These are phyloP conservation scores for Scortum barcoo DNA, from an alignment of 2,113 vertebrate genomes.

Conservation along the genomic window DNA sequence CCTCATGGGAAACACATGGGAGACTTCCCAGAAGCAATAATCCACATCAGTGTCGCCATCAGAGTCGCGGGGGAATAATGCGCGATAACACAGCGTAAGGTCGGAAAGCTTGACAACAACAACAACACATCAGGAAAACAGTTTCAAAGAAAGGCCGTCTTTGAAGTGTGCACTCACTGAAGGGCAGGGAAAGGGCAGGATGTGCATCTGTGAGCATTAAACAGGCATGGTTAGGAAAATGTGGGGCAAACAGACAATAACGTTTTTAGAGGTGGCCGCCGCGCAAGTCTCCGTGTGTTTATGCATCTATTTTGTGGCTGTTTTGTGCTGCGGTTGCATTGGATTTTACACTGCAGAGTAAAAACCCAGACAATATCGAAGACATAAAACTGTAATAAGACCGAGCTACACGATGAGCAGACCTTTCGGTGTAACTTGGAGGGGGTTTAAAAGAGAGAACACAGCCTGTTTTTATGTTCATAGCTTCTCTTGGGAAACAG, in stretches of 20 bases:
- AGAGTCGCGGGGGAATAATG: conserved; percentile 51
- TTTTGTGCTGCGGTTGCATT: conserved; percentile 1
- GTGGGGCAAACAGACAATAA: neutral
- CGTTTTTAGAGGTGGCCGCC: neutral
- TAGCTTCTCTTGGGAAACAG: conserved; percentile 4
- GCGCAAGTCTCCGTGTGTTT: conserved; percentile 1
- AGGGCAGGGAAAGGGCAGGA: conserved; percentile 38
- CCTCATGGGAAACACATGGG: conserved; percentile 39
- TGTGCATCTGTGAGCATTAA: conserved; percentile 6
- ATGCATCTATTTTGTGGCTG: conserved; percentile 1
- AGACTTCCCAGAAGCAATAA: conserved; percentile 67
- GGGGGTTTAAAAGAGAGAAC: neutral
- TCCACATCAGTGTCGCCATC: conserved; percentile 72
- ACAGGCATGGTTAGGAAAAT: neutral
- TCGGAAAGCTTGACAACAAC: conserved; percentile 31
- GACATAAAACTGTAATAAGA: neutral
- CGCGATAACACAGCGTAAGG: conserved; percentile 36
- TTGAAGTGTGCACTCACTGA: conserved; percentile 44
- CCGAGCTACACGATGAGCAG: neutral
- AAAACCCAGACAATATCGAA: conserved; percentile 11
- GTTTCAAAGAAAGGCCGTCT: conserved; percentile 24
- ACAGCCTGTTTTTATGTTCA: conserved; percentile 11
- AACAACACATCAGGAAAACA: conserved; percentile 24
- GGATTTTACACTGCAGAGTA: neutral
- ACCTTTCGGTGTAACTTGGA: neutral